Conservation (phyloP, 2,888 invertebrate species). For the Dioctria rufipes region DNA sequence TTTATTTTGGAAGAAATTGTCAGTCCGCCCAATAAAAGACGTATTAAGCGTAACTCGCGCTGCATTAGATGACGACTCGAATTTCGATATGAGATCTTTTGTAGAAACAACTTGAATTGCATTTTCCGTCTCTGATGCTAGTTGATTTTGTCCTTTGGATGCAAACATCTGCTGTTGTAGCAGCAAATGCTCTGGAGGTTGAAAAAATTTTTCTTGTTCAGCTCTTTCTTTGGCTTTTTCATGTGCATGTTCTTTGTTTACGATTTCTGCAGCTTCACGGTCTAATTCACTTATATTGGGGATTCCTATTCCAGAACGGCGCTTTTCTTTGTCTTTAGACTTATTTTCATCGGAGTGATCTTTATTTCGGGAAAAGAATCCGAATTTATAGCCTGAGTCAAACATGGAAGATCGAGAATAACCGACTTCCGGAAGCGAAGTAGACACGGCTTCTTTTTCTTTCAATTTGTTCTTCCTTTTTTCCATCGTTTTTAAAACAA, state of each 20-base stretch:
- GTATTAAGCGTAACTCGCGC: conserved; percentile 56
- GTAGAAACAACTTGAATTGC: conserved; percentile 68
- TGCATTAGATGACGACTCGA: conserved; percentile 69
- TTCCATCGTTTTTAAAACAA: conserved; percentile 62
- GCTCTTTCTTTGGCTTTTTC: conserved; percentile 63
- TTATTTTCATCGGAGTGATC: conserved; percentile 60
- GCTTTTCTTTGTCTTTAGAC: conserved; percentile 70
- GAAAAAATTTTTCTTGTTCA: conserved; percentile 65
- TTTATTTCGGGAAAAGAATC: conserved; percentile 58
- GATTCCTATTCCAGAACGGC: conserved; percentile 75
- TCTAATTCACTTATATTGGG: conserved; percentile 86
- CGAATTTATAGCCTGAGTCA: conserved; percentile 65
- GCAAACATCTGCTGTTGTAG: conserved; percentile 58
- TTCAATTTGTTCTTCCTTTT: conserved; percentile 68
- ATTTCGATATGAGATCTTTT: conserved; percentile 76
- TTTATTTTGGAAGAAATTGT: conserved; percentile 52
- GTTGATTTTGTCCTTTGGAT: conserved; percentile 31
- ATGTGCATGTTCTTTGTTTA: conserved; percentile 58
- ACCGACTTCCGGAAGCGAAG: conserved; percentile 73
- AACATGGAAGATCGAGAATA: conserved; percentile 73
- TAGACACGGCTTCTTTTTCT: conserved; percentile 66
- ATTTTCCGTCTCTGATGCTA: neutral
- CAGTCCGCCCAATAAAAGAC: conserved; percentile 57
- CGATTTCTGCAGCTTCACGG: conserved; percentile 82
- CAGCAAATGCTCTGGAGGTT: conserved; percentile 58